Percentiles rank a stretch among this genome's conserved stretches.
phyloP scores from a whole-genome alignment of 2,113 vertebrate genomes.

The Dolichotis patagonum region DNA sequence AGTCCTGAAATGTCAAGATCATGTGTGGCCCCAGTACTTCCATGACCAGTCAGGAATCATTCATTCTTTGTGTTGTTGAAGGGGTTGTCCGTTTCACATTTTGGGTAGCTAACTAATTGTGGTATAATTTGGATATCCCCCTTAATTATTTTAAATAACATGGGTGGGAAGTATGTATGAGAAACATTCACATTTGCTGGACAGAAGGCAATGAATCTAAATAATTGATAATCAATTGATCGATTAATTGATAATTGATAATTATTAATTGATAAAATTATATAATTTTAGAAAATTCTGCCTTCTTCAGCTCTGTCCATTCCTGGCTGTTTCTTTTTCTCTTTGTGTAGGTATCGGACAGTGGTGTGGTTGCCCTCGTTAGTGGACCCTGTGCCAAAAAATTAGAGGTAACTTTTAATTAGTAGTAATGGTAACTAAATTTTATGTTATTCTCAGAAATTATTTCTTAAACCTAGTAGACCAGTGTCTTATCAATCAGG shows the following conservation, averaged over 20 bases:
- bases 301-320: not conserved
- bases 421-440: not conserved
- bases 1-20: not conserved
- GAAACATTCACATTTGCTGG: not conserved
- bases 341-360: conserved; percentile 89
- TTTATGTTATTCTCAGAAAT: conserved; percentile 45
- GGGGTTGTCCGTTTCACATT: not conserved
- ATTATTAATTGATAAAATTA: too few species aligned
- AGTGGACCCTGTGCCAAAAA: conserved; percentile 89
- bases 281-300: conserved; percentile 44
- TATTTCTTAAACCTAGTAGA: conserved; percentile 23
- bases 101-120: conserved; percentile 26
- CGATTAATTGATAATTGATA: too few species aligned
- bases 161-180: not conserved
- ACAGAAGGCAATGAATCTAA: conserved; percentile 2
- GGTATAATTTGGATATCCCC: not conserved
- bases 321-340: not conserved
- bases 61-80: not conserved
- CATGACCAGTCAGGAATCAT: not conserved
- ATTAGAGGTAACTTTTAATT: conserved; percentile 88
- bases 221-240: not conserved
- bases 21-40: not conserved
- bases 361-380: conserved; percentile 90
- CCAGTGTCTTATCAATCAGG: conserved; percentile 9
- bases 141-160: conserved; percentile 39